phyloP scores from a whole-genome alignment of 2,888 invertebrate species.

The Mythimna albipuncta region DNA sequence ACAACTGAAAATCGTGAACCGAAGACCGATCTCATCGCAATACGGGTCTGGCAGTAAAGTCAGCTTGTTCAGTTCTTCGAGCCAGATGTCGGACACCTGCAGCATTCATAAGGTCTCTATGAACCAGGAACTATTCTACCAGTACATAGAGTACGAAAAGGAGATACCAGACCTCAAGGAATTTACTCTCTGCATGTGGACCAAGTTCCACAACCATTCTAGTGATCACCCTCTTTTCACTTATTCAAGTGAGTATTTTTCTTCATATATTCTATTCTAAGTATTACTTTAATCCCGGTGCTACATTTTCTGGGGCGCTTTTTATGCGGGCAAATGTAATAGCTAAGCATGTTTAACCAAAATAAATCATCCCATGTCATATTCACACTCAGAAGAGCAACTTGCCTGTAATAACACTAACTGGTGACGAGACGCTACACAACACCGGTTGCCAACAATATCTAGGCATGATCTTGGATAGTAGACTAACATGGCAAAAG shows the following conservation, averaged over 20 bases:
- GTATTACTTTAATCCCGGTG: not conserved
- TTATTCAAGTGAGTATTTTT: slow-evolving; percentile 92
- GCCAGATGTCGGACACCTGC: slow-evolving; percentile 89
- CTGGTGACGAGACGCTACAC: too few relatives aligned
- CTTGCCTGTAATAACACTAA: too few relatives aligned
- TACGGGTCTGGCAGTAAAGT: slow-evolving; percentile 73
- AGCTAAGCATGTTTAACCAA: too few relatives aligned
- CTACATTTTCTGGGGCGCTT: not conserved
- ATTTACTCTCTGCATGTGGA: slow-evolving; percentile 96
- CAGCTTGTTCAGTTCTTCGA: slow-evolving; percentile 58
- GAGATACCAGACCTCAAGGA: slow-evolving; percentile 94
- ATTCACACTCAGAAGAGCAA: too few relatives aligned
- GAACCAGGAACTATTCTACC: slow-evolving; percentile 93
- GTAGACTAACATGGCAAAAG: too few relatives aligned
- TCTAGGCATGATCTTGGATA: too few relatives aligned
- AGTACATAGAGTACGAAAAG: slow-evolving; percentile 94
- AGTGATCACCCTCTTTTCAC: slow-evolving; percentile 96
- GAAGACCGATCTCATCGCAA: slow-evolving; percentile 72
- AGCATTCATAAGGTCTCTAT: slow-evolving; percentile 93
- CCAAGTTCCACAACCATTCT: slow-evolving; percentile 95
- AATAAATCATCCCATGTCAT: too few relatives aligned
- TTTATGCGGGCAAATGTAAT: too few relatives aligned
- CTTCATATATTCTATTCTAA: not conserved
- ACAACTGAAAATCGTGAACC: slow-evolving; percentile 81
- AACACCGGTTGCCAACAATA: too few relatives aligned